Evolutionary conservation across 2,888 invertebrate genomes (phyloP), one percentile per base, ranked within the genome.

Genomic region (Onchidella celtica): DNA sequence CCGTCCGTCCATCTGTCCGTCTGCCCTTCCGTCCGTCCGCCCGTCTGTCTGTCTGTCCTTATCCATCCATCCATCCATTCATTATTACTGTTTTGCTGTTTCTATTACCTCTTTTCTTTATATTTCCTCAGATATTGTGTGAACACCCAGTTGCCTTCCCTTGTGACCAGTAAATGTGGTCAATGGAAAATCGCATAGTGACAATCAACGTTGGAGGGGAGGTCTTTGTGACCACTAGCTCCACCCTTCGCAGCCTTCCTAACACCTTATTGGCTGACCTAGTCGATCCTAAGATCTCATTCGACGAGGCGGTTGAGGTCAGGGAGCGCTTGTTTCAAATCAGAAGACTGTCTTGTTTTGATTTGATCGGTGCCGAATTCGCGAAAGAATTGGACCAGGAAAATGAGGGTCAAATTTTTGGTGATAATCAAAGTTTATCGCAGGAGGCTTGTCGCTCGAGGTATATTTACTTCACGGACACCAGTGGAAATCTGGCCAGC

Each of bases 221-320:
- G n/a, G 69, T 69, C 27, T 69, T 69, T 17, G 17, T 36, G 6
- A 69, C 36, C 69, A 69, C 36, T n/a, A 34, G 36, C 14, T 32
- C 69, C 69, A 36, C 38, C 34, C 34, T 69, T 21, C 34, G 34
- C 14, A 2, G 21, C 2, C n/a, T 69, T 2, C 69, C 69, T 2
- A 32, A 69, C 69, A 36, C 69, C 17, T 32, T 69, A 21, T 36
- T 69, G 69, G 69, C 69, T 34, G 69, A 69, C 69, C 36, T 69
- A 3, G n/a, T 32, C 21, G 69, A 69, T 36, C 69, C 69, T 21
- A 21, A 17, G 1, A 32, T 69, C 2, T 38, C 69, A 32, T 32
- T 69, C n/a, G 36, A 69, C 14, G n/a, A n/a, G 9, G 69, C 69
- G 11, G 21, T 69, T 17, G 14, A 32, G n/a, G 61, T 24, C 61